These are phyloP conservation scores for Eptatretus burgeri DNA, from an alignment of 2,113 vertebrate species.

Conservation along the genomic window DNA sequence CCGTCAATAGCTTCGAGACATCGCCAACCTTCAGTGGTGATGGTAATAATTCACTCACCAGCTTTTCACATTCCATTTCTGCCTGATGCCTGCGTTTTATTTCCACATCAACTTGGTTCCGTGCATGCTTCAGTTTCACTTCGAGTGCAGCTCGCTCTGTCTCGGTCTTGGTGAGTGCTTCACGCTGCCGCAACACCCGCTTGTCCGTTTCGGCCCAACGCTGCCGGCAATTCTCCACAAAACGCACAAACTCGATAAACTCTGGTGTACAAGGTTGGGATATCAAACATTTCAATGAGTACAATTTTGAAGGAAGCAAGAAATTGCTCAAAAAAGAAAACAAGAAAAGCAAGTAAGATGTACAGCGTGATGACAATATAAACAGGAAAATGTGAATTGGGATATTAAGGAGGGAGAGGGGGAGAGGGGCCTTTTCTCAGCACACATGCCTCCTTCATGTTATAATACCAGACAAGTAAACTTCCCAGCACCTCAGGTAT, in stretches of 20 bases:
- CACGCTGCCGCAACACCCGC: constrained; percentile 36
- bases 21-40: too few relatives aligned
- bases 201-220: constrained; percentile 34
- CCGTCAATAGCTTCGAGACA: too few relatives aligned
- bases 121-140: constrained; percentile 81
- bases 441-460: constrained; percentile 9
- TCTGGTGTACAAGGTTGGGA: constrained; percentile 18
- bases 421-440: neutral
- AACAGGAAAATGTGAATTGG: neutral
- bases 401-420: neutral
- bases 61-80: constrained; percentile 53
- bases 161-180: constrained; percentile 46
- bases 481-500: neutral
- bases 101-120: constrained; percentile 88
- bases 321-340: neutral
- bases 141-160: constrained; percentile 50
- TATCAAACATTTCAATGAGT: neutral
- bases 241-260: constrained; percentile 56
- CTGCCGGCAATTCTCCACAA: constrained; percentile 48
- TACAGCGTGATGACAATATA: neutral
- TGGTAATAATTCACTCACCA: constrained; percentile 24
- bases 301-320: neutral
- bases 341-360: neutral
- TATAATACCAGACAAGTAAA: neutral
- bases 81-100: constrained; percentile 67